Conservation (phyloP, 2,888 invertebrate species). For the Cepaea hortensis region DNA sequence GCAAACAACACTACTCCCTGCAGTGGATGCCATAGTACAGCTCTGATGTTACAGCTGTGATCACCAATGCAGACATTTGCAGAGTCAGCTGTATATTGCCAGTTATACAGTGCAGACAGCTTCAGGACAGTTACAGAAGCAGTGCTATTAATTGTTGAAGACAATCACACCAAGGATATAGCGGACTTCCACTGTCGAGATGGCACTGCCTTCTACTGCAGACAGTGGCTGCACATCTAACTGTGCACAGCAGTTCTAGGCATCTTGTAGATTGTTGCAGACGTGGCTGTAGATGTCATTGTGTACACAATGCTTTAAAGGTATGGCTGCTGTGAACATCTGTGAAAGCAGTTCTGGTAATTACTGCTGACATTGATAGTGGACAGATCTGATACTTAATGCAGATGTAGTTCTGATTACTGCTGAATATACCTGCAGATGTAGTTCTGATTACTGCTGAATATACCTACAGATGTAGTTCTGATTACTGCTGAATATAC, state of each 20-base stretch:
- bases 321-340: not conserved
- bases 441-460: not conserved
- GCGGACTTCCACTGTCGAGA: too few species aligned
- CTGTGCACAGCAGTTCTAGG: too few species aligned
- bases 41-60: not conserved
- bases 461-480: too few species aligned
- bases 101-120: not conserved
- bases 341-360: not conserved
- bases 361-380: too few species aligned
- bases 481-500: too few species aligned
- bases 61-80: not conserved
- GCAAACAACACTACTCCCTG: not conserved
- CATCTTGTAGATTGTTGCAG: too few species aligned
- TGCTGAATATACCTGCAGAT: not conserved
- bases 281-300: too few species aligned
- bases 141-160: too few species aligned
- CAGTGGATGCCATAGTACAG: not conserved
- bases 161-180: too few species aligned
- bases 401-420: not conserved
- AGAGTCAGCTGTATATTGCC: not conserved
- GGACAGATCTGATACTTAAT: too few species aligned
- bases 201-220: not conserved
- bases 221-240: not conserved
- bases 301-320: too few species aligned
- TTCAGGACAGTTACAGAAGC: not conserved